Conservation (phyloP, 2,113 vertebrate genomes). For the Ceyx margarethae region DNA sequence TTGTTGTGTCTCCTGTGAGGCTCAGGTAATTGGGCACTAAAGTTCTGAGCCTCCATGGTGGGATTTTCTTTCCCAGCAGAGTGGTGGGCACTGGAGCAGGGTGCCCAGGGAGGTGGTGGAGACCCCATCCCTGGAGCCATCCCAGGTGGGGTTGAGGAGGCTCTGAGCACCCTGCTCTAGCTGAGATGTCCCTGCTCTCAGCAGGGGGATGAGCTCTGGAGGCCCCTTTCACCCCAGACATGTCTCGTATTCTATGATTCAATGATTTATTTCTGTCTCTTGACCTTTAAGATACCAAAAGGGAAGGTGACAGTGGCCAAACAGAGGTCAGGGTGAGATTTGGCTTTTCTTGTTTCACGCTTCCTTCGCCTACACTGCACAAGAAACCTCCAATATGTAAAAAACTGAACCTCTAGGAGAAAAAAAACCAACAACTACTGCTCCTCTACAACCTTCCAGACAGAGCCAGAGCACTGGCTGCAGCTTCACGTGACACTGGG, state of each 20-base stretch:
- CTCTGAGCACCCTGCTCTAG: too few relatives aligned
- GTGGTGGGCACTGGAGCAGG: too few relatives aligned
- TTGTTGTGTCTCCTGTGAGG: not conserved
- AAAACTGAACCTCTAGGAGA: not conserved
- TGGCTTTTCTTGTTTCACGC: not conserved
- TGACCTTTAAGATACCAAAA: not conserved
- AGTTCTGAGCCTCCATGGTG: not conserved
- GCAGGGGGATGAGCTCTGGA: too few relatives aligned
- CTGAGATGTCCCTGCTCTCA: too few relatives aligned
- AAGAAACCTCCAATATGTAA: not conserved
- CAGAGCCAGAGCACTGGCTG: not conserved
- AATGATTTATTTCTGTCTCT: too few relatives aligned
- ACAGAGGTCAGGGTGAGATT: not conserved
- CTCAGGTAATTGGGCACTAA: not conserved
- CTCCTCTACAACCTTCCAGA: not conserved
- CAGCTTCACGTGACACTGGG: not conserved
- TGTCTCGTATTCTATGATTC: too few relatives aligned
- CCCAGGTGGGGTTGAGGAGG: too few relatives aligned
- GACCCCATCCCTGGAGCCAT: too few relatives aligned
- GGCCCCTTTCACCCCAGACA: too few relatives aligned
- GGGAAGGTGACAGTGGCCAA: rapidly evolving
- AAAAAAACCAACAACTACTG: not conserved
- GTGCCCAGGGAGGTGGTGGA: too few relatives aligned
- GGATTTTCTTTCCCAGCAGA: not conserved
- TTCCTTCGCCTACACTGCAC: not conserved